These are phyloP conservation scores for Mungos mungo DNA, from an alignment of 2,113 vertebrate species.

Conservation along the genomic window DNA sequence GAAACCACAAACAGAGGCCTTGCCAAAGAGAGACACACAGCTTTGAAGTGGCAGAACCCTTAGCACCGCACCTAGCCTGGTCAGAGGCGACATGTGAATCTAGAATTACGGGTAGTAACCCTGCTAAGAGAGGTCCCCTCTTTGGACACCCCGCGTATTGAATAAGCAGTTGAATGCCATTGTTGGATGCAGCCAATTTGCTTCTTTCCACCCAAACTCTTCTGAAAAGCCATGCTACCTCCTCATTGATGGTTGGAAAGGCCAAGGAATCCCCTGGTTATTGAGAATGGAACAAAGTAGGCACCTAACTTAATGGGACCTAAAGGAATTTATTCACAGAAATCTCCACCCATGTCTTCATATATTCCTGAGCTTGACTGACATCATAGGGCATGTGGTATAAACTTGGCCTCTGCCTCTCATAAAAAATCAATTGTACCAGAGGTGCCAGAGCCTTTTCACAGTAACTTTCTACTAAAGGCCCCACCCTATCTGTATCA, in stretches of 20 bases:
- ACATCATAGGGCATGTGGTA: neutral
- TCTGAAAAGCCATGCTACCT: neutral
- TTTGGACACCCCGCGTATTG: neutral
- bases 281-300: neutral
- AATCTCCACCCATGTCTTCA: neutral
- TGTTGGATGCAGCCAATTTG: neutral
- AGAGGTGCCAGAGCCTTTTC: neutral
- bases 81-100: neutral
- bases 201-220: neutral
- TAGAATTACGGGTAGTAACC: neutral
- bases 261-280: neutral
- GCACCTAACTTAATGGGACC: neutral
- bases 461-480: neutral
- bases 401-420: conserved; percentile 26
- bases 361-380: conserved; percentile 5
- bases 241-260: neutral
- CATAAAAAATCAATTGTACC: neutral
- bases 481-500: neutral
- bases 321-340: neutral
- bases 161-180: neutral
- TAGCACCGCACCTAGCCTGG: neutral
- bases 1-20: neutral
- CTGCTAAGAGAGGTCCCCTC: neutral
- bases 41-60: neutral
- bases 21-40: neutral